These are phyloP conservation scores for Anthoscopus minutus DNA, from an alignment of 2,113 vertebrate species.

Conservation along the genomic window DNA sequence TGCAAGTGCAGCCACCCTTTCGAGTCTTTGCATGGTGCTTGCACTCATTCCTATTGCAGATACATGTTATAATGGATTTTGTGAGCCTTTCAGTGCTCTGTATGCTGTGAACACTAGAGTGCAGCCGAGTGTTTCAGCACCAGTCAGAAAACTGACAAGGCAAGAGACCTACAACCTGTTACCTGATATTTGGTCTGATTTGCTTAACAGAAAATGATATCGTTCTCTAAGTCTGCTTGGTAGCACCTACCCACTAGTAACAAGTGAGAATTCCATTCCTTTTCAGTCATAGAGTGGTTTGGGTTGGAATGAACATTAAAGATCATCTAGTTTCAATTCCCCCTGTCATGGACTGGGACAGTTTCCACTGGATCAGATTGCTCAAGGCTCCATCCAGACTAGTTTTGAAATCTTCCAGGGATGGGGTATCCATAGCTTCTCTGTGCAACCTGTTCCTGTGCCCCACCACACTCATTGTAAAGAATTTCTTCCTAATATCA, in stretches of 20 bases:
- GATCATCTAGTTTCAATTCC: neutral
- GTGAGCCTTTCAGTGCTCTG: neutral
- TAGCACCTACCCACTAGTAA: neutral
- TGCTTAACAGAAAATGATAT: neutral
- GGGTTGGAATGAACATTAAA: neutral
- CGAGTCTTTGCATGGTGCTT: neutral
- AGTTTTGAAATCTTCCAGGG: neutral
- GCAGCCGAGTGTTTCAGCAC: slow-evolving; percentile 21
- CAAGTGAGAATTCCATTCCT: neutral
- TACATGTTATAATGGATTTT: neutral
- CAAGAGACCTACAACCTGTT: neutral
- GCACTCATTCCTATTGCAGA: neutral
- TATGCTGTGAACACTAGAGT: neutral
- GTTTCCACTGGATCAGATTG: neutral
- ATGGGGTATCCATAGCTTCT: neutral
- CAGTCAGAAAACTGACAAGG: neutral
- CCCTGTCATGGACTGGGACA: neutral
- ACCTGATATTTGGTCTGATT: neutral
- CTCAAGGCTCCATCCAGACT: neutral
- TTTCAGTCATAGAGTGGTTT: neutral
- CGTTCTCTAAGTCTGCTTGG: neutral
- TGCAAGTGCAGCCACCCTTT: neutral
- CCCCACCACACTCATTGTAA: rapidly evolving
- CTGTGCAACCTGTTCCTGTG: neutral
- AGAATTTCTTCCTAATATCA: neutral